A percentile compares a stretch with the other conserved stretches of the same genome.
phyloP scores from a whole-genome alignment of 2,888 invertebrate species.

The Caenorhabditis uteleia region DNA sequence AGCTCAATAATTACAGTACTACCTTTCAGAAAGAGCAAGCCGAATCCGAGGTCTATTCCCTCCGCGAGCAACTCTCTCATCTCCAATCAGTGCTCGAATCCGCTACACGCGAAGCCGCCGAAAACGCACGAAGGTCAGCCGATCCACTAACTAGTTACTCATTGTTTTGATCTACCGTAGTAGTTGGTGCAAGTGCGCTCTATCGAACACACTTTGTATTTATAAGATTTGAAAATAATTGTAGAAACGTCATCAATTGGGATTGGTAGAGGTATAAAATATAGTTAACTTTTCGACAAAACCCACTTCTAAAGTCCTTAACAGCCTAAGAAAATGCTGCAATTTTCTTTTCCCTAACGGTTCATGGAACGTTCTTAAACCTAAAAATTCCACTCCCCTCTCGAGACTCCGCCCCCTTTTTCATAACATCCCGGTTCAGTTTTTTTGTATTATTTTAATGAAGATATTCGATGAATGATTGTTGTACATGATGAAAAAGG shows the following conservation, averaged over 20 bases:
- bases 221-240: conserved; percentile 3
- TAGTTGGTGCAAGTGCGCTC: background rate
- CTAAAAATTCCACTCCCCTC: conserved; percentile 12
- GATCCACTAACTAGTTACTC: conserved; percentile 43
- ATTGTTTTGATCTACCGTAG: conserved; percentile 5
- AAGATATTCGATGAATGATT: conserved; percentile 14
- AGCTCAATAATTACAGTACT: no score
- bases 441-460: conserved; percentile 5
- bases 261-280: conserved; percentile 15
- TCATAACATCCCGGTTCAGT: background rate
- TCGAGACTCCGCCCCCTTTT: background rate
- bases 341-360: conserved; percentile 14
- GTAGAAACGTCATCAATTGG: conserved; percentile 38
- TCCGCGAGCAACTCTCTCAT: conserved; percentile 41
- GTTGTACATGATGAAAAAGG: no score
- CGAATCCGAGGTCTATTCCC: conserved; percentile 41
- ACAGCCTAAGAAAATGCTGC: conserved; percentile 24
- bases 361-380: conserved; percentile 20
- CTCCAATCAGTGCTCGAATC: conserved; percentile 47
- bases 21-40: background rate
- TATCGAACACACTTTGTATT: background rate
- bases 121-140: conserved; percentile 53
- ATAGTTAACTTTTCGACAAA: background rate
- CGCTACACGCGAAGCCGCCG: conserved; percentile 51
- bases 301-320: conserved; percentile 11